These are phyloP conservation scores for Trichonephila clavata DNA, from an alignment of 1,140 invertebrate species.

Conservation along the genomic window DNA sequence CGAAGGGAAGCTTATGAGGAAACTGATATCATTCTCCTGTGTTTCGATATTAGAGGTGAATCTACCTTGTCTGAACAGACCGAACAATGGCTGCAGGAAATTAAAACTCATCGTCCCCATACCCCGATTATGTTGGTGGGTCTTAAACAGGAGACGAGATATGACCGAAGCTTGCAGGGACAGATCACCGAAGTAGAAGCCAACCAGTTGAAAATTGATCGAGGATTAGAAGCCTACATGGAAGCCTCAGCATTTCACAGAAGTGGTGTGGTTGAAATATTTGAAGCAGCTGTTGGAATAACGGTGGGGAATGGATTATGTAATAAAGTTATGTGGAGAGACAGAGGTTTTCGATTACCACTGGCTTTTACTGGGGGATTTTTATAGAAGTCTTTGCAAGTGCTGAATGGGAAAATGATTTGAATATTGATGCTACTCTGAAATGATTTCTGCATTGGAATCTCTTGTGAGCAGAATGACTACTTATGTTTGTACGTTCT, in stretches of 20 bases:
- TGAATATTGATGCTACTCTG: too few species aligned
- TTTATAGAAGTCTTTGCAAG: too few species aligned
- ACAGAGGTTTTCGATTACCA: not conserved
- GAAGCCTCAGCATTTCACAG: not conserved
- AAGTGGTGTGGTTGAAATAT: not conserved
- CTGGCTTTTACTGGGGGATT: fast-evolving
- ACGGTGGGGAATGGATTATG: too few species aligned
- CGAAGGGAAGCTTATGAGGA: not conserved
- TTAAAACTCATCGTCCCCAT: not conserved
- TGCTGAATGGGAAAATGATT: too few species aligned
- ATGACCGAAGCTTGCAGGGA: too few species aligned
- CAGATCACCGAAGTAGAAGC: not conserved
- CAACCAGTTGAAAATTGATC: not conserved
- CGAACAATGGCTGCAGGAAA: not conserved
- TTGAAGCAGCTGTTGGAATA: not conserved
- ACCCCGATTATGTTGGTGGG: not conserved
- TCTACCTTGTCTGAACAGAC: too few species aligned
- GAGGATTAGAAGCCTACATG: not conserved
- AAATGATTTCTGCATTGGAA: too few species aligned
- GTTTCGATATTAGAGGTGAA: not conserved
- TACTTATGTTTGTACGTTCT: too few species aligned
- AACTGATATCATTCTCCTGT: not conserved
- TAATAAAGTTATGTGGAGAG: not conserved
- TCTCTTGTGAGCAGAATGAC: too few species aligned
- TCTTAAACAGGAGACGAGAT: not conserved